Evolutionary conservation across 2,888 invertebrate species (phyloP).

Genomic region (Tillus elongatus): DNA sequence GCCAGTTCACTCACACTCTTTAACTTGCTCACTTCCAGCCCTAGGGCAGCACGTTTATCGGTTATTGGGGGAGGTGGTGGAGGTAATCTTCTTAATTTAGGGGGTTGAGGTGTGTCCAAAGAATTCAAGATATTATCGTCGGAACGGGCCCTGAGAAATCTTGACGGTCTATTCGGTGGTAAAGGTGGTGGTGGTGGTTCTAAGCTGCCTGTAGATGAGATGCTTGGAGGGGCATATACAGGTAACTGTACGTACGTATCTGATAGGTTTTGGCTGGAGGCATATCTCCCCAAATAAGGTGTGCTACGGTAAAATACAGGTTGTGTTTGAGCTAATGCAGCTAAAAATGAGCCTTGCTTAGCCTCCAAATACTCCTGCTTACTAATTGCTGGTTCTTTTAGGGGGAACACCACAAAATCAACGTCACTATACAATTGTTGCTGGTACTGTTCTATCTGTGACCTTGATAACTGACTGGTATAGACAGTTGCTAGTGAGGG

Average conservation of each 20-base stretch:
- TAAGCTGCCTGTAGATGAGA: conserved; percentile 52
- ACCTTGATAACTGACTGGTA: conserved; percentile 58
- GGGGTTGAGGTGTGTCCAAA: conserved; percentile 48
- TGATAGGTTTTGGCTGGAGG: conserved; percentile 72
- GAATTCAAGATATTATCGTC: conserved; percentile 74
- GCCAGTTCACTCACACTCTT: conserved; percentile 13
- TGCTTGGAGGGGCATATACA: conserved; percentile 59
- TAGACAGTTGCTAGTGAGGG: conserved; percentile 66
- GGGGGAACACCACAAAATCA: conserved; percentile 83
- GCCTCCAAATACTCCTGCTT: conserved; percentile 87
- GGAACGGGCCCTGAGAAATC: conserved; percentile 63
- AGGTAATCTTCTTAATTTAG: conserved; percentile 48
- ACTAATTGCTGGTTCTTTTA: conserved; percentile 81
- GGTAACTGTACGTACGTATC: conserved; percentile 65
- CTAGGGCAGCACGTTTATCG: conserved; percentile 21
- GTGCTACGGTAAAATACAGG: conserved; percentile 74
- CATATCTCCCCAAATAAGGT: conserved; percentile 69
- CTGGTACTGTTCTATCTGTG: conserved; percentile 78
- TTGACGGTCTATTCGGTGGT: conserved; percentile 49
- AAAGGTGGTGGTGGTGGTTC: conserved; percentile 62
- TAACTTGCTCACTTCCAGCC: conserved; percentile 4
- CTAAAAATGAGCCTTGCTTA: conserved; percentile 67
- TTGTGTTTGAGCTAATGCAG: conserved; percentile 55
- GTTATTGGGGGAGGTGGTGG: conserved; percentile 43
- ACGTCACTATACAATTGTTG: conserved; percentile 86